Percentiles rank a stretch among this genome's conserved stretches.
phyloP scores from a whole-genome alignment of 2,797 vertebrate genomes.

The Liparis tanakae region DNA sequence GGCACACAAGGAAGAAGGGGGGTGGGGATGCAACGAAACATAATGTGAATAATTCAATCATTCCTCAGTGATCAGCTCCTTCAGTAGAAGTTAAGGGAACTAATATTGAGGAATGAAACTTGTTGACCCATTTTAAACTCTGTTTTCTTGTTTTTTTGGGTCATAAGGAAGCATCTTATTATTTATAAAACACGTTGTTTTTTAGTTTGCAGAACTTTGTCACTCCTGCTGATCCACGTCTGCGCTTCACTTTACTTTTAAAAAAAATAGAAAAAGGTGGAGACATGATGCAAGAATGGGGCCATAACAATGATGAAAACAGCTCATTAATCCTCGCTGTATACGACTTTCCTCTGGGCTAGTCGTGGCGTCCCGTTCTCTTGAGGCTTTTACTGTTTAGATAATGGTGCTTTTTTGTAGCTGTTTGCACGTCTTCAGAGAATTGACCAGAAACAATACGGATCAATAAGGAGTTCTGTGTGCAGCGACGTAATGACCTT shows the following conservation, averaged over 20 bases:
- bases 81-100: conserved; percentile 26
- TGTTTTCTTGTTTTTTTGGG: conserved; percentile 28
- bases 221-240: conserved; percentile 16
- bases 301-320: conserved; percentile 48
- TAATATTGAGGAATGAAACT: conserved; percentile 40
- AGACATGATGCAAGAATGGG: conserved; percentile 7
- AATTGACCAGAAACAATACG: neutral
- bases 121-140: conserved; percentile 47
- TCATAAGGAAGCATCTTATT: conserved; percentile 23
- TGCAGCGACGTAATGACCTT: neutral
- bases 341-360: conserved; percentile 21
- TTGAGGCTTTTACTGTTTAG: neutral
- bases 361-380: conserved; percentile 35
- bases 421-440: neutral
- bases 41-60: conserved; percentile 58
- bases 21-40: conserved; percentile 4
- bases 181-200: neutral
- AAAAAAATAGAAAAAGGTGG: conserved; percentile 2
- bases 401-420: neutral
- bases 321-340: conserved; percentile 45
- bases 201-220: conserved; percentile 7
- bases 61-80: conserved; percentile 43
- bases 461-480: neutral
- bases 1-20: conserved; percentile 8
- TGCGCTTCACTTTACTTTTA: neutral